Percentiles rank a stretch among this genome's conserved stretches.
Conservation (phyloP, 2,113 vertebrate genomes). For the Chionodraco myersi region DNA sequence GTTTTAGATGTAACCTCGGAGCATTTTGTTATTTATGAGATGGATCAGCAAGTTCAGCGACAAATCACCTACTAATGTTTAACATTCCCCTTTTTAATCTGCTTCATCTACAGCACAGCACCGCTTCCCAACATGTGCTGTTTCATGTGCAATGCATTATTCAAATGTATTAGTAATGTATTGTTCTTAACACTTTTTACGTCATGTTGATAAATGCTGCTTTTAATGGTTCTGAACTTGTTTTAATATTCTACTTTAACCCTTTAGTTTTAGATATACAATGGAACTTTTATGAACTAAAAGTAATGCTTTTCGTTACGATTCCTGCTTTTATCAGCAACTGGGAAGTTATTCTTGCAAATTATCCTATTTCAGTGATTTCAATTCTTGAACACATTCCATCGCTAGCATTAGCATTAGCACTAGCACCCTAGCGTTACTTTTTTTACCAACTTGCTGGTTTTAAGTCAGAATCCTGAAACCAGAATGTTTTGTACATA, state of each 20-base stretch:
- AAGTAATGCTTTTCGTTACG: background rate
- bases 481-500: background rate
- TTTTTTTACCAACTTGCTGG: too few relatives aligned
- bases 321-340: background rate
- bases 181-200: background rate
- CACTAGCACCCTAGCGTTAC: too few relatives aligned
- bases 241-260: background rate
- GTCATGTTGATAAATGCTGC: background rate
- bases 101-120: constrained; percentile 6
- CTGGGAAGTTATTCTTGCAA: background rate
- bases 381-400: background rate
- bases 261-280: background rate
- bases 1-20: constrained; percentile 4
- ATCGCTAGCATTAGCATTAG: too few relatives aligned
- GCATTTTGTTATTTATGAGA: constrained; percentile 50
- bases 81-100: constrained; percentile 19
- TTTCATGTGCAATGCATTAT: constrained; percentile 16
- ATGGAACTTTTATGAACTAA: background rate
- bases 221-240: background rate
- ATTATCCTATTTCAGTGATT: background rate
- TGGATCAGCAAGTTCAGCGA: constrained; percentile 40
- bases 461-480: too few relatives aligned
- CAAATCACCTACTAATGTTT: constrained; percentile 55
- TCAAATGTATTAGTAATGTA: background rate
- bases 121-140: constrained; percentile 1